A percentile compares a stretch with the other conserved stretches of the same genome.
phyloP scores from a whole-genome alignment of 2,113 vertebrate genomes.

The Thermophis baileyi region DNA sequence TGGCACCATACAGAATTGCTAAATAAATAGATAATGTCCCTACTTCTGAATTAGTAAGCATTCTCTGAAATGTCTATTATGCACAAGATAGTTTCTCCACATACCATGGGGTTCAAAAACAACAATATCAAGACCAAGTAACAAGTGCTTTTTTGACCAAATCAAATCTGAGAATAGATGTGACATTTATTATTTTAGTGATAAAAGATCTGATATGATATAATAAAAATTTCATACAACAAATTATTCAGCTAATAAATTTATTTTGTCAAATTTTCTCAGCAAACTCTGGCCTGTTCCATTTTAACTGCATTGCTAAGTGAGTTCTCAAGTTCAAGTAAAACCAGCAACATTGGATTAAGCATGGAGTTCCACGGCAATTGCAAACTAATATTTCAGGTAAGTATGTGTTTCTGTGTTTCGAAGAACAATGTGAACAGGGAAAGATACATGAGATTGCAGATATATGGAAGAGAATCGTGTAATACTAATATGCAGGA shows the following conservation, averaged over 20 bases:
- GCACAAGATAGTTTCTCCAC: background rate
- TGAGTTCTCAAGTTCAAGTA: constrained; percentile 98
- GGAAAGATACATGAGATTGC: background rate
- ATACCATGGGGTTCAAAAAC: background rate
- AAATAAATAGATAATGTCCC: background rate
- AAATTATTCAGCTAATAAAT: constrained; percentile 36
- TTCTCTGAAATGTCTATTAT: background rate
- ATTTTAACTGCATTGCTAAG: constrained; percentile 94
- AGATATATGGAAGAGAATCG: background rate
- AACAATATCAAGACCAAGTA: background rate
- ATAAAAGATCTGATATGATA: constrained; percentile 15
- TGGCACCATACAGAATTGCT: background rate
- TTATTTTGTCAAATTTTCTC: constrained; percentile 53
- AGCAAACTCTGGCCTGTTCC: constrained; percentile 99
- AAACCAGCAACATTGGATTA: constrained; percentile 98
- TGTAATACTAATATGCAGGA: background rate
- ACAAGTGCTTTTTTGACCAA: background rate
- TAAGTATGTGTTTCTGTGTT: constrained; percentile 50
- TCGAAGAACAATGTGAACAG: constrained; percentile 24
- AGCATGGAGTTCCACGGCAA: constrained; percentile 99
- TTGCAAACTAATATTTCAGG: constrained; percentile 98
- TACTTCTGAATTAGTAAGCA: background rate
- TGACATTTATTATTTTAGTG: background rate
- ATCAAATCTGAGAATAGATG: background rate
- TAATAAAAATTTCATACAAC: background rate